Base-by-base conservation (phyloP, 2,888 invertebrate species). In the Drosophila parthenogenetica region DNA sequence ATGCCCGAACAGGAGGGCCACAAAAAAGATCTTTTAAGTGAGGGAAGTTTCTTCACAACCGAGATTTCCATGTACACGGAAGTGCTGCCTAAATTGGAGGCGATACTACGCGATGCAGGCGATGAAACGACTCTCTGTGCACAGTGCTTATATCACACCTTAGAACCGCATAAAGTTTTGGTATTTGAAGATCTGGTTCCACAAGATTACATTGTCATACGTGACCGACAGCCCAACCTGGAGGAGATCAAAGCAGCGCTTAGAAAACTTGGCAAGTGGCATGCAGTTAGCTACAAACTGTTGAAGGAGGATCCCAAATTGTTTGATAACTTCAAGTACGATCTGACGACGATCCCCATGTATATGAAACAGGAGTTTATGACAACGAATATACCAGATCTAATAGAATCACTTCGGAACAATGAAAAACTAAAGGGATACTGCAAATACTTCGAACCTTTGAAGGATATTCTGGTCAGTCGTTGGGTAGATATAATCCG, bases 51-150 rank as follows among this genome's bases (percentile, higher is more conserved):
- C 29, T 90, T 91, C n/a, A 63, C 71, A 70, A 87, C 84, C 0
- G 91, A 90, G 75, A 82, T 86, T n/a, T 70, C 64, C 3, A 90
- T 91, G 87, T 90, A 90, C 49, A 73, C 80, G 0, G 59, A 87
- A 59, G 78, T 86, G 1, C 64, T 90, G 37, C 90, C 90, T 0
- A 81, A 82, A 53, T 80, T 90, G 42, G 82, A 90, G 61, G 63
- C 69, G 14, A 71, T 88, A 0, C 58, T 90, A 13, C 69, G 68
- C 0, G 59, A 73, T 22, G 71, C 74, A 0, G 89, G 87, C 0
- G 83, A 87, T 39, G 19, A 80, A 2, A 81, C 81, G 0, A 62
- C 32, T 1, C 61, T 83, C 0, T 50, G 49, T 40, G 69, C 60
- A 2, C 42, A 32, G 0, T 82, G 81, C 10, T 46, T 82, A 11